These are phyloP conservation scores for Sinelater perroti DNA, from an alignment of 2,888 invertebrate genomes.

Conservation along the genomic window DNA sequence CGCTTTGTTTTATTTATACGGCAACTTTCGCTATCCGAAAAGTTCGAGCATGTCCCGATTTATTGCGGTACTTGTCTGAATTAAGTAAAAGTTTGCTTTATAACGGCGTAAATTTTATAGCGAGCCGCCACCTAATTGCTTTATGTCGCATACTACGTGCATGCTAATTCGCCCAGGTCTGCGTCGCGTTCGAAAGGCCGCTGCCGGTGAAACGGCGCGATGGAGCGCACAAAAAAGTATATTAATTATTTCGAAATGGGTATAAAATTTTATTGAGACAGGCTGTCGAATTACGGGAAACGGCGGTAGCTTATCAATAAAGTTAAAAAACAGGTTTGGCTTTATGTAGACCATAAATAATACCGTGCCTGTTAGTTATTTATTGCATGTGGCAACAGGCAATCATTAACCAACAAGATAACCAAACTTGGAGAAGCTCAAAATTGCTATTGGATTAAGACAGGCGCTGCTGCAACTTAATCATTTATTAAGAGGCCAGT, in stretches of 20 bases:
- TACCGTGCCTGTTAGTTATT: constrained; percentile 2
- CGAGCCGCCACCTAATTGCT: too few species aligned
- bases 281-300: constrained; percentile 6
- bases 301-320: constrained; percentile 17
- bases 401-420: constrained; percentile 6
- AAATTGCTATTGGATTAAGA: too few species aligned
- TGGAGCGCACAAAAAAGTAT: neutral
- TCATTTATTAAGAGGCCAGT: too few species aligned
- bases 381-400: constrained; percentile 2
- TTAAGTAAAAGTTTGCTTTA: too few species aligned
- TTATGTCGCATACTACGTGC: too few species aligned
- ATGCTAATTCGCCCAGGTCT: too few species aligned
- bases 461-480: too few species aligned
- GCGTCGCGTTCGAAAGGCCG: too few species aligned
- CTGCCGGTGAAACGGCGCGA: too few species aligned
- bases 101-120: neutral
- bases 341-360: constrained; percentile 3
- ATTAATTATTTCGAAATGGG: constrained; percentile 6
- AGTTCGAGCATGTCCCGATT: neutral
- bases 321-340: constrained; percentile 11
- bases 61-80: too few species aligned
- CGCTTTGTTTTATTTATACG: too few species aligned
- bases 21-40: too few species aligned
- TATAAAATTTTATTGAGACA: constrained; percentile 13
- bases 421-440: neutral